These are phyloP conservation scores for Connochaetes taurinus DNA, from an alignment of 2,113 vertebrate genomes.

Conservation along the genomic window DNA sequence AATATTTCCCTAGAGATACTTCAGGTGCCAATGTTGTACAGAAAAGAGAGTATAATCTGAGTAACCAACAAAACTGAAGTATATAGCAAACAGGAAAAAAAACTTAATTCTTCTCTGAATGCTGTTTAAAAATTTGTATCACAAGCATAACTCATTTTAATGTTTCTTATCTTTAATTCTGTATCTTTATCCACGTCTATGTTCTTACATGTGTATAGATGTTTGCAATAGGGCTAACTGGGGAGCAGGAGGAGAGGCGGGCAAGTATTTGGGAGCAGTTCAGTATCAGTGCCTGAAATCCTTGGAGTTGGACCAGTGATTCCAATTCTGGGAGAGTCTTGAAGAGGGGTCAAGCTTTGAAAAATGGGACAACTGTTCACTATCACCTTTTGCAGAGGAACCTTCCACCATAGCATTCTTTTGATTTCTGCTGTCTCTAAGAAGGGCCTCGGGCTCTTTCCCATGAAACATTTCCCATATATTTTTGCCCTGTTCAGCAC, in stretches of 20 bases:
- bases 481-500: neutral
- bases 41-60: neutral
- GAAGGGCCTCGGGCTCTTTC: conserved; percentile 26
- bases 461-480: neutral
- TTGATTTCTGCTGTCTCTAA: neutral
- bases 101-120: neutral
- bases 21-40: neutral
- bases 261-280: neutral
- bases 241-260: neutral
- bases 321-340: neutral
- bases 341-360: conserved; percentile 29
- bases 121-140: neutral
- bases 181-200: neutral
- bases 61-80: neutral
- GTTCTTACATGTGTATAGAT: neutral
- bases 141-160: neutral
- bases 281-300: neutral
- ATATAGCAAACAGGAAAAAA: neutral
- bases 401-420: neutral
- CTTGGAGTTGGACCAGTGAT: neutral
- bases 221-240: neutral
- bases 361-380: conserved; percentile 20
- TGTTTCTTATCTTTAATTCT: neutral
- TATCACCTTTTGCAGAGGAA: neutral
- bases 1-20: neutral